Conservation (phyloP, 2,888 invertebrate species). For the Acanthoscelides obtectus region DNA sequence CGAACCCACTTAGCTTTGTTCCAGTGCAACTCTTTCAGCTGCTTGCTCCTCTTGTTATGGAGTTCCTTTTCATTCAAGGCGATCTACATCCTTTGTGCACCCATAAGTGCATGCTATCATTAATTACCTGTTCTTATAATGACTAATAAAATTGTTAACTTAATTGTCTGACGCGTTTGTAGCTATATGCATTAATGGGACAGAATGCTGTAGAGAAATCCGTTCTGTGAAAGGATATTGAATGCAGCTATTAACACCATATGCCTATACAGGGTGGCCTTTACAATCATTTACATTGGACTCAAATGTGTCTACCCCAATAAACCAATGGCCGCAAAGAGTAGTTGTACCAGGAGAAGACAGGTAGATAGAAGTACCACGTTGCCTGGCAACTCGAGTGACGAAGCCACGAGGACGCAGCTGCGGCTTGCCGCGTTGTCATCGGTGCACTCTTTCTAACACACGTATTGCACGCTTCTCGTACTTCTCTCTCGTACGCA, state of each 20-base stretch:
- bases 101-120: slow-evolving; percentile 14
- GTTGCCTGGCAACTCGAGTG: too few relatives aligned
- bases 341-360: too few relatives aligned
- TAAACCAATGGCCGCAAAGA: too few relatives aligned
- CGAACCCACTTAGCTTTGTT: background rate
- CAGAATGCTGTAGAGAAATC: background rate
- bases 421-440: too few relatives aligned
- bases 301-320: too few relatives aligned
- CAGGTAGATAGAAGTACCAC: too few relatives aligned
- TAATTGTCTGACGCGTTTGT: background rate
- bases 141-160: slow-evolving; percentile 12
- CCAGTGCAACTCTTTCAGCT: background rate
- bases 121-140: slow-evolving; percentile 14
- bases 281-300: too few relatives aligned
- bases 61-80: slow-evolving; percentile 18
- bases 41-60: slow-evolving; percentile 14
- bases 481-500: too few relatives aligned
- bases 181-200: background rate
- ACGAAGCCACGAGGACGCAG: too few relatives aligned
- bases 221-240: background rate
- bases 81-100: slow-evolving; percentile 17
- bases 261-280: background rate
- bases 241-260: background rate
- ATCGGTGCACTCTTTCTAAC: too few relatives aligned
- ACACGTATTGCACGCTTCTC: too few relatives aligned